A percentile compares a stretch with the other conserved stretches of the same genome.
phyloP scores from a whole-genome alignment of 2,797 vertebrate genomes.

The Cheirogaleus major region DNA sequence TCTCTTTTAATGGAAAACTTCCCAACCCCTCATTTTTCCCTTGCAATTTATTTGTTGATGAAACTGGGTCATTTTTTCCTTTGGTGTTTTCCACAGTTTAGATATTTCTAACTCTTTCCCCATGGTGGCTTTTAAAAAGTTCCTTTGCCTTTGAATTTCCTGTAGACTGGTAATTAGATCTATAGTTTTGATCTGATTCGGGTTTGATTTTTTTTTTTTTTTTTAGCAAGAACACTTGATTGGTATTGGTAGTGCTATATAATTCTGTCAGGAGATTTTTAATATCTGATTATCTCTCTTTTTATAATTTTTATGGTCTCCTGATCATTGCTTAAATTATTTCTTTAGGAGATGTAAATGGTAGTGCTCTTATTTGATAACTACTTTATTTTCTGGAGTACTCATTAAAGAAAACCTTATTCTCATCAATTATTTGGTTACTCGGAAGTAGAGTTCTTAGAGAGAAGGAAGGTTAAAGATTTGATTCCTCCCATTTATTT shows the following conservation, averaged over 20 bases:
- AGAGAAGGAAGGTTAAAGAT: slow-evolving; percentile 17
- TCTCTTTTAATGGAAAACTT: slow-evolving; percentile 38
- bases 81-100: slow-evolving; percentile 62
- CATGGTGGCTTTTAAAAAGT: slow-evolving; percentile 31
- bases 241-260: not conserved
- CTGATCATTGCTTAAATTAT: not conserved
- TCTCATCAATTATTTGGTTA: slow-evolving; percentile 5
- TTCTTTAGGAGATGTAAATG: slow-evolving; percentile 46
- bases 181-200: not conserved
- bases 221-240: not conserved
- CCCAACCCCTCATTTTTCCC: not conserved
- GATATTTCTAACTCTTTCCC: slow-evolving; percentile 44
- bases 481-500: not conserved
- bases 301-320: not conserved
- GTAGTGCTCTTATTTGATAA: not conserved
- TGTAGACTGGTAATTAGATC: not conserved
- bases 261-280: not conserved
- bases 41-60: slow-evolving; percentile 49
- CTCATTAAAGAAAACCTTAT: slow-evolving; percentile 6
- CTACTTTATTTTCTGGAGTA: slow-evolving; percentile 31
- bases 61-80: slow-evolving; percentile 56
- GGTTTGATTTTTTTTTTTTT: not conserved
- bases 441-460: not conserved
- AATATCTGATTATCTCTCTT: not conserved
- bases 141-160: slow-evolving; percentile 55